Evolutionary conservation across 2,113 vertebrate species (phyloP).

Genomic region (Trichomycterus rosablanca): DNA sequence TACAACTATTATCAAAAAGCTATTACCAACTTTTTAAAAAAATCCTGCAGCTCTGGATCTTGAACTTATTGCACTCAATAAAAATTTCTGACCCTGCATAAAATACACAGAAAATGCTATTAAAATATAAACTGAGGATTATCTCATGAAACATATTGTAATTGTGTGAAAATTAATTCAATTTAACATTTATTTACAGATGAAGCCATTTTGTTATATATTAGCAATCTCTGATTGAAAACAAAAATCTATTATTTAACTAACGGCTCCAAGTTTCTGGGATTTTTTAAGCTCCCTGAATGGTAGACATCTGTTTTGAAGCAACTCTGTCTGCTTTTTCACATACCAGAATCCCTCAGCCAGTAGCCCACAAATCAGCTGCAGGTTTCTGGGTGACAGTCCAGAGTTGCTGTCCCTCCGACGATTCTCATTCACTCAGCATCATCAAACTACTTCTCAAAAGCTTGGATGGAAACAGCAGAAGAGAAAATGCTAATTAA

Average conservation of each 20-base stretch:
- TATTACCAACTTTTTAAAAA: too few relatives aligned
- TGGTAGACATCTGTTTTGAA: slow-evolving; percentile 36
- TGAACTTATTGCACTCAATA: too few relatives aligned
- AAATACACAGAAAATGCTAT: too few relatives aligned
- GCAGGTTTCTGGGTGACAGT: slow-evolving; percentile 28
- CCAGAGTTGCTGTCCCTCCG: slow-evolving; percentile 8
- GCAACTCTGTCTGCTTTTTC: slow-evolving; percentile 13
- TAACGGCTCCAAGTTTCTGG: slow-evolving; percentile 13
- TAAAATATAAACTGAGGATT: too few relatives aligned
- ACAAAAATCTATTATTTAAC: slow-evolving; percentile 30
- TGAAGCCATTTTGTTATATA: too few relatives aligned
- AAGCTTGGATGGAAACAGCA: slow-evolving; percentile 21
- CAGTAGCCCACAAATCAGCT: slow-evolving; percentile 30
- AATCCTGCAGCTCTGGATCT: too few relatives aligned
- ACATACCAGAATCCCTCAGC: slow-evolving; percentile 10
- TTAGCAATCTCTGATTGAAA: slow-evolving; percentile 11
- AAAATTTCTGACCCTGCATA: too few relatives aligned
- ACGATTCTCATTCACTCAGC: background rate
- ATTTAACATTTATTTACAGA: too few relatives aligned
- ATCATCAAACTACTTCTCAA: background rate
- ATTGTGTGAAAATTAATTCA: too few relatives aligned
- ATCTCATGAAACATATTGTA: too few relatives aligned
- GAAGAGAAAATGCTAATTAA: slow-evolving; percentile 23
- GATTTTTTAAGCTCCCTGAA: slow-evolving; percentile 29
- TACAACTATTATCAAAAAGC: too few relatives aligned